Conservation (phyloP, 2,797 vertebrate species). For the Steatocranus sp. region DNA sequence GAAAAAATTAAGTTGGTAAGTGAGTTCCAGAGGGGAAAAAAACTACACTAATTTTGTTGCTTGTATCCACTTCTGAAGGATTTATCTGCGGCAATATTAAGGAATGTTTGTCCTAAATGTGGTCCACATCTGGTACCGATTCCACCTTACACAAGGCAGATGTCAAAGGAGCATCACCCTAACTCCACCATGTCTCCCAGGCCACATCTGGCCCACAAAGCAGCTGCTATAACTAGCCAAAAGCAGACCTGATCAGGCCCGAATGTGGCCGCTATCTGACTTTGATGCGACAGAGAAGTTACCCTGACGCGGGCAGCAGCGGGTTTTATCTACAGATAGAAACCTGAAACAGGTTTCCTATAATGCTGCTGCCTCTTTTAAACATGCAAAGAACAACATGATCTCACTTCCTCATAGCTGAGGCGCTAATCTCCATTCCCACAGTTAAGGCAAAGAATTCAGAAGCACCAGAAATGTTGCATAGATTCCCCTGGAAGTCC, state of each 20-base stretch:
- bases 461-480: conserved; percentile 35
- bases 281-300: not conserved
- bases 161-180: not conserved
- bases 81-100: not conserved
- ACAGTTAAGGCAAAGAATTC: conserved; percentile 1
- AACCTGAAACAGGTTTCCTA: not conserved
- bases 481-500: conserved; percentile 45
- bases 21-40: not conserved
- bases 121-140: not conserved
- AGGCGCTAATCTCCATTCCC: not conserved
- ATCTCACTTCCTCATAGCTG: conserved; percentile 20
- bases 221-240: not conserved
- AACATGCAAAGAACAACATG: not conserved
- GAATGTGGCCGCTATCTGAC: not conserved
- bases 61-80: not conserved
- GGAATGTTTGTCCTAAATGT: not conserved
- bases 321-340: not conserved
- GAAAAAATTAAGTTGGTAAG: not conserved
- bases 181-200: not conserved
- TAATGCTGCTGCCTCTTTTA: not conserved
- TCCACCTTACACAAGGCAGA: not conserved
- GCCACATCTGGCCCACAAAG: not conserved
- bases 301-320: not conserved
- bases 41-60: not conserved
- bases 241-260: not conserved